These are phyloP conservation scores for Pangasius macronema DNA, from an alignment of 2,797 vertebrate species.

Conservation along the genomic window DNA sequence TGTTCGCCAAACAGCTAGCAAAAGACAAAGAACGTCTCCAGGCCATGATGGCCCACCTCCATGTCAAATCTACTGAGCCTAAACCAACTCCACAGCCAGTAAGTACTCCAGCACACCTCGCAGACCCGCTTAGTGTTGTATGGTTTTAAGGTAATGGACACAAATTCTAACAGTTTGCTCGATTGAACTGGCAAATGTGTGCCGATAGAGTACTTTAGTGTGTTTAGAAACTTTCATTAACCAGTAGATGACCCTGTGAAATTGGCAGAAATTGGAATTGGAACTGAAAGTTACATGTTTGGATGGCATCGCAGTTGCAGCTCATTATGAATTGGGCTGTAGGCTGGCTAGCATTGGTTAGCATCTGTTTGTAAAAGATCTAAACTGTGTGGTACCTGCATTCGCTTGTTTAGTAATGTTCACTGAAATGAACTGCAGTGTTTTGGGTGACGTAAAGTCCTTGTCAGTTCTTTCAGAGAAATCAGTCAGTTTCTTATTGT, in stretches of 20 bases:
- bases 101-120: slow-evolving; percentile 58
- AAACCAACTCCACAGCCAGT: slow-evolving; percentile 93
- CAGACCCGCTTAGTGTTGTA: not conserved
- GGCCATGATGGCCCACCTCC: slow-evolving; percentile 99
- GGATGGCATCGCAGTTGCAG: not conserved
- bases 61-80: slow-evolving; percentile 94
- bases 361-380: not conserved
- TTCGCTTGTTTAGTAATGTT: slow-evolving; percentile 4
- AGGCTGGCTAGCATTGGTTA: not conserved
- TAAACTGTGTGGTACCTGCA: not conserved
- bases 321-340: not conserved
- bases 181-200: not conserved
- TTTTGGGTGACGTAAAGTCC: not conserved
- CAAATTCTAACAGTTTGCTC: not conserved
- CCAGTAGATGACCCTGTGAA: no score
- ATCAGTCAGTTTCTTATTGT: slow-evolving; percentile 12
- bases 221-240: not conserved
- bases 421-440: not conserved
- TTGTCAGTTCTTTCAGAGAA: not conserved
- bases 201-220: not conserved
- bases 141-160: not conserved
- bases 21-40: slow-evolving; percentile 99
- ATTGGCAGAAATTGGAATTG: not conserved
- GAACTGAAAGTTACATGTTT: not conserved
- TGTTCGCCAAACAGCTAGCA: slow-evolving; percentile 79